These are phyloP conservation scores for Squalus acanthias DNA, from an alignment of 2,797 vertebrate genomes.

Conservation along the genomic window DNA sequence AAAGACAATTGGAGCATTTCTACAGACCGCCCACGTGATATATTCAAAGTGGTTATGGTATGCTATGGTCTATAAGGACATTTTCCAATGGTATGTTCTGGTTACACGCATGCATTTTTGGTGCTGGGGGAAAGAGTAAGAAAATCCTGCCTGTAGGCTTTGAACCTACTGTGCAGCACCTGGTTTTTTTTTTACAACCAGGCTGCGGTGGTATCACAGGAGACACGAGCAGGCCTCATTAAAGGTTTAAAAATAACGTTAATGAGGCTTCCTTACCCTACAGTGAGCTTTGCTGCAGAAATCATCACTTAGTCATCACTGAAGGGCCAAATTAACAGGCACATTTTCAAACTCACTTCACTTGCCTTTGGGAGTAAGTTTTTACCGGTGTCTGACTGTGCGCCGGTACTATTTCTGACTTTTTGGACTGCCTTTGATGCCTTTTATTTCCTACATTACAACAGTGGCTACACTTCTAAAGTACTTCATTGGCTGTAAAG, in stretches of 20 bases:
- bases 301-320: neutral
- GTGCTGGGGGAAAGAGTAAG: neutral
- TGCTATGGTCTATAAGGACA: neutral
- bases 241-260: constrained; percentile 10
- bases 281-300: neutral
- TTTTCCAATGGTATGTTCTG: neutral
- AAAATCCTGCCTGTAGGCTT: neutral
- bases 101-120: neutral
- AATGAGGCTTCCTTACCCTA: neutral
- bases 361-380: neutral
- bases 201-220: neutral
- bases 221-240: neutral
- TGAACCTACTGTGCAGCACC: neutral
- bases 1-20: neutral
- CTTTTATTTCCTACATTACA: neutral
- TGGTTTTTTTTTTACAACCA: neutral
- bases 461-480: neutral
- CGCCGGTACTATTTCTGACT: neutral
- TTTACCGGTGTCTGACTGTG: neutral
- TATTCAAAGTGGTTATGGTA: neutral
- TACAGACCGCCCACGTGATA: neutral
- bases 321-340: neutral
- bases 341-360: neutral
- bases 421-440: neutral
- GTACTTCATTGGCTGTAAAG: neutral